These are phyloP conservation scores for Colletes gigas DNA, from an alignment of 1,140 invertebrate species.

Conservation along the genomic window DNA sequence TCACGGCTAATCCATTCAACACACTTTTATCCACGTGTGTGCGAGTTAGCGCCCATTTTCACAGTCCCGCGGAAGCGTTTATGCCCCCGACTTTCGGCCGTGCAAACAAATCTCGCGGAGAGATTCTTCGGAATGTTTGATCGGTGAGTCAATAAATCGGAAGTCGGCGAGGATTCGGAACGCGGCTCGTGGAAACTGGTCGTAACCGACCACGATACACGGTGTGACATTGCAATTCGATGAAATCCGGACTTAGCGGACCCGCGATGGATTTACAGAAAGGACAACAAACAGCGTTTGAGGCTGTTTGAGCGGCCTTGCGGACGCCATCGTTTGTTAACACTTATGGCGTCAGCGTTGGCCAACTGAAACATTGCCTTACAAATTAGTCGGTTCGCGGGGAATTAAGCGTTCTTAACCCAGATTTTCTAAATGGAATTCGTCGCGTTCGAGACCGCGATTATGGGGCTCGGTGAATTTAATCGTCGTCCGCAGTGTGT, in stretches of 20 bases:
- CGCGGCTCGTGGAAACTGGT: not conserved
- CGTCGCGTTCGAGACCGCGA: not conserved
- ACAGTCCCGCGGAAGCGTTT: not conserved
- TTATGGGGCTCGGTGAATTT: constrained; percentile 6
- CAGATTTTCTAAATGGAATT: constrained; percentile 41
- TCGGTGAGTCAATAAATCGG: constrained; percentile 27
- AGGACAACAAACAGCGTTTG: not conserved
- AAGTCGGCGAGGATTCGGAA: not conserved
- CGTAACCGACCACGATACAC: not conserved
- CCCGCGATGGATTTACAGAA: not conserved
- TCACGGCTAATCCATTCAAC: not conserved
- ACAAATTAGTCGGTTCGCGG: constrained; percentile 5
- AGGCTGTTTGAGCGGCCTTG: not conserved
- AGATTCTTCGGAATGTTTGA: constrained; percentile 42
- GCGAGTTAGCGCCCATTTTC: not conserved
- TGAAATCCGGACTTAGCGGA: not conserved
- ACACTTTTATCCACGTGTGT: not conserved
- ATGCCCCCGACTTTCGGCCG: constrained; percentile 19
- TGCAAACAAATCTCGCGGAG: constrained; percentile 46
- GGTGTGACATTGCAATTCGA: not conserved
- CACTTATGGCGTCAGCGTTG: constrained; percentile 8
- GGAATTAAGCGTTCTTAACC: constrained; percentile 29
- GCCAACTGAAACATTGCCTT: not conserved
- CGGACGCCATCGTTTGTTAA: not conserved
- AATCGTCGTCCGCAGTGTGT: not conserved